Conservation (phyloP, 2,113 vertebrate genomes). For the Calidris pugnax region DNA sequence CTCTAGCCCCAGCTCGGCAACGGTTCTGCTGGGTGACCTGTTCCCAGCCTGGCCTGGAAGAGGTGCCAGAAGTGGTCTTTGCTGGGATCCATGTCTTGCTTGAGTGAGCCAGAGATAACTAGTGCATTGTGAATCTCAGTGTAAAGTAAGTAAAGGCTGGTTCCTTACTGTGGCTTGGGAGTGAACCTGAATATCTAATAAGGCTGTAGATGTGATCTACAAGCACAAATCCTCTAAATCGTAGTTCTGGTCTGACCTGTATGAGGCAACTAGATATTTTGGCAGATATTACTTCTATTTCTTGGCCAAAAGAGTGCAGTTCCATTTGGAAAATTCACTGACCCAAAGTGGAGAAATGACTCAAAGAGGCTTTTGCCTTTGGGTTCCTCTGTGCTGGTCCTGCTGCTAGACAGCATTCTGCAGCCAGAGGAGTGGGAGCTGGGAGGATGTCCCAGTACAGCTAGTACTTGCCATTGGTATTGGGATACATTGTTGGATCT, state of each 20-base stretch:
- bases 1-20: neutral
- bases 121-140: neutral
- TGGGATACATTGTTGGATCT: neutral
- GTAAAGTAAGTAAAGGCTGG: neutral
- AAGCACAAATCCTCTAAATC: neutral
- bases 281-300: neutral
- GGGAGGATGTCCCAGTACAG: neutral
- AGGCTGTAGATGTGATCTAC: neutral
- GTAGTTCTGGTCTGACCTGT: neutral
- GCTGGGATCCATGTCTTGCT: neutral
- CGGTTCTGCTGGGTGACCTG: neutral
- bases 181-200: neutral
- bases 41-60: neutral
- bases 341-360: neutral
- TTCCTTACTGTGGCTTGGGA: neutral
- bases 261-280: neutral
- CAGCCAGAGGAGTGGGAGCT: neutral
- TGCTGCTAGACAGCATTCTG: neutral
- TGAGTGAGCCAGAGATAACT: neutral
- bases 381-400: neutral
- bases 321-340: neutral
- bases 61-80: neutral
- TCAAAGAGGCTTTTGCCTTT: neutral
- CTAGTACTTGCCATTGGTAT: neutral
- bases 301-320: neutral